Conservation (phyloP, 2,888 invertebrate species). For the Pegoplata infirma region DNA sequence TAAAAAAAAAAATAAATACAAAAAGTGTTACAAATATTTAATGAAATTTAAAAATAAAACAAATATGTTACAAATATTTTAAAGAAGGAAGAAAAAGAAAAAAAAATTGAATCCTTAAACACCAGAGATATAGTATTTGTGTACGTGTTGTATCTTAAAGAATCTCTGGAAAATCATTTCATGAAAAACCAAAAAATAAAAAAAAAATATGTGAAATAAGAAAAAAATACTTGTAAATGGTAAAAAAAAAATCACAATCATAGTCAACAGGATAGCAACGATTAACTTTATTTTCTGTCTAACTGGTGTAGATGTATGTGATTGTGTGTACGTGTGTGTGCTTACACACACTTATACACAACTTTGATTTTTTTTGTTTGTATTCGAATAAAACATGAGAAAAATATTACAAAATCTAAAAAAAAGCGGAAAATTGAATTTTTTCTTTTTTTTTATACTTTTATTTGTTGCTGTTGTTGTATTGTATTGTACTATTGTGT, state of each 20-base stretch:
- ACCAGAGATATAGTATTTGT: no score
- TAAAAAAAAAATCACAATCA: slow-evolving; percentile 47
- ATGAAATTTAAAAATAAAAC: slow-evolving; percentile 43
- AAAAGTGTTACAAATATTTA: slow-evolving; percentile 27
- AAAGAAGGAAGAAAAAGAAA: no score
- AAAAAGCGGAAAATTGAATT: slow-evolving; percentile 60
- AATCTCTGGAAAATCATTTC: not conserved
- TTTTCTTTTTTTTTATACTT: slow-evolving; percentile 34
- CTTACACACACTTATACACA: slow-evolving; percentile 25
- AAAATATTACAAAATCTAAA: slow-evolving; percentile 39
- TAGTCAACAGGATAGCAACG: slow-evolving; percentile 61
- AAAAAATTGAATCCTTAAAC: slow-evolving; percentile 2
- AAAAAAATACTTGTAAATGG: not conserved
- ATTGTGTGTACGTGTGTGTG: not conserved
- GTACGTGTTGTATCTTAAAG: slow-evolving; percentile 23
- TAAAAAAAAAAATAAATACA: slow-evolving; percentile 22
- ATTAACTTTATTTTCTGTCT: slow-evolving; percentile 49
- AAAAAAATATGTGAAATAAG: not conserved
- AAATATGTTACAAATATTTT: not conserved
- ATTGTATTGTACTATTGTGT: slow-evolving; percentile 14
- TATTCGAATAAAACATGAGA: slow-evolving; percentile 22
- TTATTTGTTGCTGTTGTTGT: not conserved
- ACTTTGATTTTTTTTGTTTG: not conserved
- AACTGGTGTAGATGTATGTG: not conserved
- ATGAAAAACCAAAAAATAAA: slow-evolving; percentile 1